Base-by-base conservation (phyloP, 2,113 vertebrate species). In the Rattus rattus region DNA sequence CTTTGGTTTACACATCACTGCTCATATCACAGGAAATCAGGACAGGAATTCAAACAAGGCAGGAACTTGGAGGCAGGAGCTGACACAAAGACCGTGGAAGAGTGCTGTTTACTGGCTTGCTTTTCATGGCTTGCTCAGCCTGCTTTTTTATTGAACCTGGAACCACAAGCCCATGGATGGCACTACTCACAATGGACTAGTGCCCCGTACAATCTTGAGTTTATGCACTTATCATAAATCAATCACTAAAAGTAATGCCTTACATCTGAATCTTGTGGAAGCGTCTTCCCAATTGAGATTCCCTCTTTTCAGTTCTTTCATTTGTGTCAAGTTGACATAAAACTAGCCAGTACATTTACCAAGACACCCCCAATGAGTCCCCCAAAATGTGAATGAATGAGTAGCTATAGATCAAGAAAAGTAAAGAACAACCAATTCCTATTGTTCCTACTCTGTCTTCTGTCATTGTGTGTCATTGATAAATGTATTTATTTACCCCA, bases 101-200 rank as follows among this genome's bases (percentile, higher is more conserved):
- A 9, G 2, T 39, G 12, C 12, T 39, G 2, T 3, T 83, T 28
- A 39, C 13, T 83, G 19, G 6, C 79, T 59, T 83, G 22, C 79
- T 54, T 54, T 24, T 26, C 54, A 7, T 59, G 79, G 54, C 2
- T n/a, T 83, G 5, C 13, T 61, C 36, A 28, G n/a, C 5, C 36
- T 61, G n/a, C 6, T 26, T 61, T 39, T 36, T 61, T 16, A 61
- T 43, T 61, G 36, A 43, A 61, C 56, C 0, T 12, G 39, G 36
- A n/a, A 61, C 56, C 4, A 39, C 22, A 3, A 28, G 7, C 1
- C 0, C 36, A 26, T 61, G n/a, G 22, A 26, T 13, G 36, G 3
- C 22, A 61, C n/a, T 26, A 26, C 8, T 22, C 22, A 61, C 7
- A 83, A 9, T 17, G 36, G 3, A n/a, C 22, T 61, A 83, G 56